Evolutionary conservation across 2,113 vertebrate species (phyloP).

Genomic region (Pterocles orientalis): DNA sequence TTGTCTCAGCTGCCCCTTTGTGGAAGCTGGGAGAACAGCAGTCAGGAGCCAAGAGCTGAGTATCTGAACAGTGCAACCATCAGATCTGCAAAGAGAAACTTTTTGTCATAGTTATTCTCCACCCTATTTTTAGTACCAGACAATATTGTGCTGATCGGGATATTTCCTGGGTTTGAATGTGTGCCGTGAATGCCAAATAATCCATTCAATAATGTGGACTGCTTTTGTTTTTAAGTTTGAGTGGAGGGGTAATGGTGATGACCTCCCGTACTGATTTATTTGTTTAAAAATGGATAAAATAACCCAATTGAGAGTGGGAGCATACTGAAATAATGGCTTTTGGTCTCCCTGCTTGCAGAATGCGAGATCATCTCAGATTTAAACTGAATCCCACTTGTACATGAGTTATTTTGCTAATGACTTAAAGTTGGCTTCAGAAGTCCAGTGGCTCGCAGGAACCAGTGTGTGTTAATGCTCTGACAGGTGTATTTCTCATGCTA

Average conservation of each 20-base stretch:
- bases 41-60: not conserved
- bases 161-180: not conserved
- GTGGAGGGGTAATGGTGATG: not conserved
- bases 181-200: not conserved
- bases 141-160: not conserved
- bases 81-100: not conserved
- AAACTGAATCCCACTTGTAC: not conserved
- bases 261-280: not conserved
- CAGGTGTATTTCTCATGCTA: not conserved
- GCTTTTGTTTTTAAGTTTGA: not conserved
- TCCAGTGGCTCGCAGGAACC: not conserved
- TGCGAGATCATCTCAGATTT: not conserved
- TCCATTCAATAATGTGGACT: not conserved
- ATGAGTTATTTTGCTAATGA: not conserved
- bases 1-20: conserved; percentile 26
- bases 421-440: not conserved
- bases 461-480: not conserved
- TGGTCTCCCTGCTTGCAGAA: not conserved
- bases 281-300: not conserved
- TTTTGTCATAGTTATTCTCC: not conserved
- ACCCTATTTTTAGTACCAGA: not conserved
- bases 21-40: conserved; percentile 6
- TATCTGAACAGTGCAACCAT: not conserved
- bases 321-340: not conserved
- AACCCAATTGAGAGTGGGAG: not conserved